phyloP scores from a whole-genome alignment of 2,113 vertebrate species.

The Chunga burmeisteri region DNA sequence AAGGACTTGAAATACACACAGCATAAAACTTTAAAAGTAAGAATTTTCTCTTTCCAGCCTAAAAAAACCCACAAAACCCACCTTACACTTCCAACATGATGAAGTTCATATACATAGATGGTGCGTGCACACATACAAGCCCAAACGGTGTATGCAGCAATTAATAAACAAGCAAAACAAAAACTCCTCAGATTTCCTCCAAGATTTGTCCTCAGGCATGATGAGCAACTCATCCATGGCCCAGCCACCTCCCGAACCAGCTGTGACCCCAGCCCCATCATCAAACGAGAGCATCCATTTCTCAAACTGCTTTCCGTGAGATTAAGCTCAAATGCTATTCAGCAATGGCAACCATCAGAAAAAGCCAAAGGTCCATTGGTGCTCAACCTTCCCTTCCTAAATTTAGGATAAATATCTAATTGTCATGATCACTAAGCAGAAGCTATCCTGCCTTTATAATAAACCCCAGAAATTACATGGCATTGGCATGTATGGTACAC shows the following conservation, averaged over 20 bases:
- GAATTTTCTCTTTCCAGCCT: background rate
- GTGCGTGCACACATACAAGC: background rate
- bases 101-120: accelerated
- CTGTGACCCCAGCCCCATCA: background rate
- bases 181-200: background rate
- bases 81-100: background rate
- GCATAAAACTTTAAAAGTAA: background rate
- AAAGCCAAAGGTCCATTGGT: accelerated
- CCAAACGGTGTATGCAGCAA: background rate
- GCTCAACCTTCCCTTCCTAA: background rate
- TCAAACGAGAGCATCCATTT: accelerated
- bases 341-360: background rate
- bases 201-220: background rate
- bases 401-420: background rate
- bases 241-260: background rate
- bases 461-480: background rate
- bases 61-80: background rate
- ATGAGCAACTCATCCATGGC: background rate
- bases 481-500: background rate
- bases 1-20: accelerated
- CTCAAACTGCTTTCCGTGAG: background rate
- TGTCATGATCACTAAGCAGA: background rate
- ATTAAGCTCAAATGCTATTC: background rate
- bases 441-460: background rate
- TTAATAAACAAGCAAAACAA: background rate